These are phyloP conservation scores for Catotricha subobsoleta DNA, from an alignment of 2,888 invertebrate genomes.

Conservation along the genomic window DNA sequence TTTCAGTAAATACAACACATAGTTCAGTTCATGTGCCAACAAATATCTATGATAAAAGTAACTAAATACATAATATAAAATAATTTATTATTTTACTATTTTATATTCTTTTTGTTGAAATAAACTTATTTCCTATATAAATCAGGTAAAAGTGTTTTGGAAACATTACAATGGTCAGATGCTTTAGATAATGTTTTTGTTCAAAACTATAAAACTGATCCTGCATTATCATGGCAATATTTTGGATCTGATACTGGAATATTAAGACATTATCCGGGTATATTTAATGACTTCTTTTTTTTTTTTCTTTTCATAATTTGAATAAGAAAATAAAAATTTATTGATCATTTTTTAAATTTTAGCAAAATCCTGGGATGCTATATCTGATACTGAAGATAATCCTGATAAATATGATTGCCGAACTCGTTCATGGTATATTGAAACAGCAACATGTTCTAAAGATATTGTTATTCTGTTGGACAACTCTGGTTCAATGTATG, in stretches of 20 bases:
- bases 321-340: no score
- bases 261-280: constrained; percentile 68
- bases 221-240: constrained; percentile 90
- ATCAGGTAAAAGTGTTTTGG: constrained; percentile 37
- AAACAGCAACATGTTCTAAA: constrained; percentile 94
- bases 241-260: constrained; percentile 91
- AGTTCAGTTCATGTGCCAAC: constrained; percentile 90
- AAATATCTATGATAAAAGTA: constrained; percentile 74
- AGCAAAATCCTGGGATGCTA: constrained; percentile 50
- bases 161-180: constrained; percentile 83
- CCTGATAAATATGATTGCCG: constrained; percentile 80
- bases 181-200: constrained; percentile 64
- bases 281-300: not conserved
- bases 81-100: constrained; percentile 1
- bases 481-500: constrained; percentile 92
- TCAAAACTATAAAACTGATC: constrained; percentile 73
- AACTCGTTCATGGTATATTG: constrained; percentile 87
- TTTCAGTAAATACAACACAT: constrained; percentile 56
- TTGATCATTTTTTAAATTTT: constrained; percentile 8
- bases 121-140: constrained; percentile 12
- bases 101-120: not conserved
- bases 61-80: constrained; percentile 13
- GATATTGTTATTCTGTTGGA: constrained; percentile 92
- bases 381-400: constrained; percentile 23
- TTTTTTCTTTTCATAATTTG: no score